phyloP scores from a whole-genome alignment of 2,888 invertebrate genomes.

The Drosophila incognita region DNA sequence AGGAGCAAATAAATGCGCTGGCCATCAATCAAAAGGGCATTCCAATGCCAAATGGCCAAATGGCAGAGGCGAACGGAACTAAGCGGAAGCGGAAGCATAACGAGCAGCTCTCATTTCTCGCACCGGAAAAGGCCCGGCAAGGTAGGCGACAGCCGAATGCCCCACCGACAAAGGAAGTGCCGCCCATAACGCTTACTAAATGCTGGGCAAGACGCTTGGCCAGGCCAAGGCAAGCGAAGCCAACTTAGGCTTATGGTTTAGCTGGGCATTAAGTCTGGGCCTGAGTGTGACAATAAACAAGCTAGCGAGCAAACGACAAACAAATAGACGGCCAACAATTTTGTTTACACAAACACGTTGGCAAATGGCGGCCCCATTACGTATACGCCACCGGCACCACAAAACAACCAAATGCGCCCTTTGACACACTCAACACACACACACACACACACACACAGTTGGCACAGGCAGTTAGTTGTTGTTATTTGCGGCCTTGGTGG shows the following conservation, averaged over 20 bases:
- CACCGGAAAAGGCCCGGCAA: slow-evolving; percentile 35
- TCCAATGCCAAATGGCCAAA: slow-evolving; percentile 58
- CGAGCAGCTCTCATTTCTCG: slow-evolving; percentile 40
- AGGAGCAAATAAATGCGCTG: slow-evolving; percentile 58
- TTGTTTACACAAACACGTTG: slow-evolving; percentile 77
- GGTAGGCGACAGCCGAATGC: slow-evolving; percentile 46
- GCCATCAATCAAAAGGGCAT: slow-evolving; percentile 73
- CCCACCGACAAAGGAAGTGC: slow-evolving; percentile 60
- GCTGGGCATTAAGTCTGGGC: slow-evolving; percentile 13
- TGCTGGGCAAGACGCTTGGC: slow-evolving; percentile 21
- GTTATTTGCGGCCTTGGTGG: slow-evolving; percentile 71
- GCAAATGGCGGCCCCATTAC: slow-evolving; percentile 73
- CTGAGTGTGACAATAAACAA: slow-evolving; percentile 72
- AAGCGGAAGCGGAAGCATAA: slow-evolving; percentile 73
- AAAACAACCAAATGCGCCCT: slow-evolving; percentile 63
- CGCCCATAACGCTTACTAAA: slow-evolving; percentile 58
- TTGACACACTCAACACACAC: slow-evolving; percentile 46
- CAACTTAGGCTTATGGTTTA: slow-evolving; percentile 18
- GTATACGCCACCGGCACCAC: slow-evolving; percentile 70
- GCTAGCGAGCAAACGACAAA: slow-evolving; percentile 69
- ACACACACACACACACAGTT: slow-evolving; percentile 9
- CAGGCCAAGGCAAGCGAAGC: background rate
- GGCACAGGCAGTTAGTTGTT: slow-evolving; percentile 36
- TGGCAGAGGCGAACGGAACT: slow-evolving; percentile 20
- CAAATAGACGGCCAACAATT: slow-evolving; percentile 74